These are phyloP conservation scores for Sitta europaea DNA, from an alignment of 2,113 vertebrate species.

Conservation along the genomic window DNA sequence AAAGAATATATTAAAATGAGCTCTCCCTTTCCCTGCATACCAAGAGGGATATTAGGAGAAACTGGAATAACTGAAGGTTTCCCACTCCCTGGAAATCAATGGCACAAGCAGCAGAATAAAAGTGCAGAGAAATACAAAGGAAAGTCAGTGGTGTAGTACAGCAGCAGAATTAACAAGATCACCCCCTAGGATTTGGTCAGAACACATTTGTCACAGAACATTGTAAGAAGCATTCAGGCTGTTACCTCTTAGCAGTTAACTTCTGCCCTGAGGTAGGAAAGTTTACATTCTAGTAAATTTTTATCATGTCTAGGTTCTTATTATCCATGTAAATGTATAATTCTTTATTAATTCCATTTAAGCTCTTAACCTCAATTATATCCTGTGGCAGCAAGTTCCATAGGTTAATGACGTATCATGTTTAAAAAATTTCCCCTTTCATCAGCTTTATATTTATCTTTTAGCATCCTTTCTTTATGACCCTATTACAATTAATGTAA, in stretches of 20 bases:
- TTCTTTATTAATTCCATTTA: slow-evolving; percentile 38
- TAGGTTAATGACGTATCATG: neutral
- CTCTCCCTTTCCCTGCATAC: neutral
- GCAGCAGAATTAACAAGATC: neutral
- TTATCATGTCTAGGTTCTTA: neutral
- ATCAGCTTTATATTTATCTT: slow-evolving; percentile 8
- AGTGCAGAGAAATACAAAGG: neutral
- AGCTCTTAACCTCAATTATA: slow-evolving; percentile 33
- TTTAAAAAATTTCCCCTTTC: neutral
- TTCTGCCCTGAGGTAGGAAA: neutral
- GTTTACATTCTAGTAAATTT: neutral
- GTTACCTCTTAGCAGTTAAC: neutral
- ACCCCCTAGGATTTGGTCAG: neutral
- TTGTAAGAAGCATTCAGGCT: neutral
- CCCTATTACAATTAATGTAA: neutral
- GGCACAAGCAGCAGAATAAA: neutral
- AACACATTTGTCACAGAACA: neutral
- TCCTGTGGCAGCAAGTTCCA: neutral
- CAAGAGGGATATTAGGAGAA: neutral
- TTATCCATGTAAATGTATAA: slow-evolving; percentile 17
- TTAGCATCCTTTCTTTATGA: neutral
- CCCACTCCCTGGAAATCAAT: neutral
- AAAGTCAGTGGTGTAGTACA: neutral
- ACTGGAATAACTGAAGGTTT: neutral
- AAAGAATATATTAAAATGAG: neutral